Percentiles rank a stretch among this genome's conserved stretches.
These are phyloP conservation scores for Vimba vimba DNA, from an alignment of 2,113 vertebrate genomes.

Conservation along the genomic window DNA sequence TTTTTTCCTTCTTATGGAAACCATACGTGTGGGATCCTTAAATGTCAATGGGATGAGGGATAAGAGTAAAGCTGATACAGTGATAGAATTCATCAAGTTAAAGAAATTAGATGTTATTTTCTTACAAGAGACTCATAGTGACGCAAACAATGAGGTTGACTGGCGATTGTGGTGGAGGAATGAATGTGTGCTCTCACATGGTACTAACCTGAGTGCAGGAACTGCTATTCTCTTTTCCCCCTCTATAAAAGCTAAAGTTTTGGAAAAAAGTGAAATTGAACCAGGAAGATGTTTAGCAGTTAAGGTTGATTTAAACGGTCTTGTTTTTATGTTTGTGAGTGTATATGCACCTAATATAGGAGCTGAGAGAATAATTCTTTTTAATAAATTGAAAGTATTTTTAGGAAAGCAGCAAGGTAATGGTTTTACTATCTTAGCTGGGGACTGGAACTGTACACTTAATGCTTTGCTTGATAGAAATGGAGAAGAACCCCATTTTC, in stretches of 20 bases:
- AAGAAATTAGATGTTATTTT: background rate
- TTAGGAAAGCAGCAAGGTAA: background rate
- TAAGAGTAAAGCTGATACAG: too few relatives aligned
- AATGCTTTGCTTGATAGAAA: background rate
- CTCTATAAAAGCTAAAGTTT: background rate
- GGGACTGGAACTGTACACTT: background rate
- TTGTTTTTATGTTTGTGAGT: background rate
- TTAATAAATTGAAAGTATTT: background rate
- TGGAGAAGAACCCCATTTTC: background rate
- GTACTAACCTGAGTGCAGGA: background rate
- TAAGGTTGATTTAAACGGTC: background rate
- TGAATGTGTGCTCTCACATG: background rate
- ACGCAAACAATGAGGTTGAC: background rate
- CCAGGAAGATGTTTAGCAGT: background rate
- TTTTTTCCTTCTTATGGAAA: too few relatives aligned
- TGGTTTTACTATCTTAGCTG: background rate
- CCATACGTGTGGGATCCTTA: too few relatives aligned
- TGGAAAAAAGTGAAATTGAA: background rate
- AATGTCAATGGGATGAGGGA: too few relatives aligned
- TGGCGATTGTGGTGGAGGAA: background rate
- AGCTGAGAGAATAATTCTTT: background rate
- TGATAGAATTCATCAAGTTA: background rate
- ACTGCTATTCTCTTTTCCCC: background rate
- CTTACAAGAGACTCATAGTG: slow-evolving; percentile 4
- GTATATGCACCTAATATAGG: background rate